Conservation (phyloP, 2,797 vertebrate species). For the Merluccius polli region DNA sequence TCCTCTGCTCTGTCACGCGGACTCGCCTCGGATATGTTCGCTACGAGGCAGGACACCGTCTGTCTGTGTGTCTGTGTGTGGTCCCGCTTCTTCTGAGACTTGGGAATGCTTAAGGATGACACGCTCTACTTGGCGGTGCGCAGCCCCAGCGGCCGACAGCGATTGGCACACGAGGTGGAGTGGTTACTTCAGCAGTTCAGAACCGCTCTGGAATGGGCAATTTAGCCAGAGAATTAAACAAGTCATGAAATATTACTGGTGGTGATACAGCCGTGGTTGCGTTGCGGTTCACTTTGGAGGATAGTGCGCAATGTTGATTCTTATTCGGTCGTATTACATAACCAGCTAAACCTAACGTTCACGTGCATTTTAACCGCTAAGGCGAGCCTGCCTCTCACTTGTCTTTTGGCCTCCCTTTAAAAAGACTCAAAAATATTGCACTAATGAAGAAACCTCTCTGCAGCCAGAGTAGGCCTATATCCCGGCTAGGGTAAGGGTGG, state of each 20-base stretch:
- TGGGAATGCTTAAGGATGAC: not conserved
- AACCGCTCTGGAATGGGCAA: not conserved
- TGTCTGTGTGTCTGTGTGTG: conserved; percentile 3
- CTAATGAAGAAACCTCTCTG: not conserved
- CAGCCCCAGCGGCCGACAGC: too few relatives aligned
- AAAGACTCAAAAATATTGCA: not conserved
- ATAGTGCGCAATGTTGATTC: not conserved
- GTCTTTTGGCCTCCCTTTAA: not conserved
- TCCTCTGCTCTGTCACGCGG: not conserved
- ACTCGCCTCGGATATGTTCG: not conserved
- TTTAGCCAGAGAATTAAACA: not conserved
- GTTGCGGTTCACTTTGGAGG: too few relatives aligned
- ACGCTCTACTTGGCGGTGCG: not conserved
- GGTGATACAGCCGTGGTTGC: too few relatives aligned
- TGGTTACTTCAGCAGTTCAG: not conserved
- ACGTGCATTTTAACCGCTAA: not conserved
- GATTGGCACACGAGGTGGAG: too few relatives aligned
- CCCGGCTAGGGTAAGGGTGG: not conserved
- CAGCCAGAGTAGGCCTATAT: not conserved
- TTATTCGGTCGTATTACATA: not conserved
- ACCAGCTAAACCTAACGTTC: not conserved
- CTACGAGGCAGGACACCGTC: not conserved
- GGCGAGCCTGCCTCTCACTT: too few relatives aligned
- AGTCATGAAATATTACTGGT: too few relatives aligned
- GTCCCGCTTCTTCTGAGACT: not conserved